Conservation (phyloP, 2,113 vertebrate genomes). For the Budorcas taxicolor region DNA sequence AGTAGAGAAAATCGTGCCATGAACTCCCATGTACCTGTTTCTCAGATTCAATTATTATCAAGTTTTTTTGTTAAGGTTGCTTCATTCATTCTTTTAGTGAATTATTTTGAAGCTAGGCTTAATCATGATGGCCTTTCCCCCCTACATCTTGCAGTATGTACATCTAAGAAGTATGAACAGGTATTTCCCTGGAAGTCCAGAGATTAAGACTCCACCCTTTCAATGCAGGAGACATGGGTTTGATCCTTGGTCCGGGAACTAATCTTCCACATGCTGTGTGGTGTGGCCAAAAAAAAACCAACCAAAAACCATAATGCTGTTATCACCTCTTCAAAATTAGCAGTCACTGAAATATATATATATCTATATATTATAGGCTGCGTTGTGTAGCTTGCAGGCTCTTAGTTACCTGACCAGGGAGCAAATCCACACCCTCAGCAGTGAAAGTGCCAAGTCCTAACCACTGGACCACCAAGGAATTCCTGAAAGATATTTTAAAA, state of each 20-base stretch:
- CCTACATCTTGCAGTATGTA: not conserved
- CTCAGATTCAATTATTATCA: not conserved
- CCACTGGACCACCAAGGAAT: not conserved
- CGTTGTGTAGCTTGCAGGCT: not conserved
- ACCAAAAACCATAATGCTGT: too few species aligned
- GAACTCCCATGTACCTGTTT: not conserved
- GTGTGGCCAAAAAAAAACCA: not conserved
- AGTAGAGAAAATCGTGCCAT: not conserved
- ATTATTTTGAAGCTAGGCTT: not conserved
- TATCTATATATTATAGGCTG: not conserved
- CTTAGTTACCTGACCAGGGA: not conserved
- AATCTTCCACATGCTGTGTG: not conserved
- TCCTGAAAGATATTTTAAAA: not conserved
- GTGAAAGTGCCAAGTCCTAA: not conserved
- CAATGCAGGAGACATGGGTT: not conserved
- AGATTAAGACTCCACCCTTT: not conserved
- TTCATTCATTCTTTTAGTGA: not conserved
- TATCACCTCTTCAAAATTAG: not conserved
- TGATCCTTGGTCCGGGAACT: not conserved
- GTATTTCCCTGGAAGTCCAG: not conserved
- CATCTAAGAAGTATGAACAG: not conserved
- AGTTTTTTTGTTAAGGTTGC: not conserved
- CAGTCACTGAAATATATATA: not conserved
- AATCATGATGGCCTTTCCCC: not conserved
- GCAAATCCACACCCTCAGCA: not conserved